A percentile compares a stretch with the other conserved stretches of the same genome.
These are phyloP conservation scores for Drosophila miranda DNA, from an alignment of 1,140 invertebrate genomes.

Conservation along the genomic window DNA sequence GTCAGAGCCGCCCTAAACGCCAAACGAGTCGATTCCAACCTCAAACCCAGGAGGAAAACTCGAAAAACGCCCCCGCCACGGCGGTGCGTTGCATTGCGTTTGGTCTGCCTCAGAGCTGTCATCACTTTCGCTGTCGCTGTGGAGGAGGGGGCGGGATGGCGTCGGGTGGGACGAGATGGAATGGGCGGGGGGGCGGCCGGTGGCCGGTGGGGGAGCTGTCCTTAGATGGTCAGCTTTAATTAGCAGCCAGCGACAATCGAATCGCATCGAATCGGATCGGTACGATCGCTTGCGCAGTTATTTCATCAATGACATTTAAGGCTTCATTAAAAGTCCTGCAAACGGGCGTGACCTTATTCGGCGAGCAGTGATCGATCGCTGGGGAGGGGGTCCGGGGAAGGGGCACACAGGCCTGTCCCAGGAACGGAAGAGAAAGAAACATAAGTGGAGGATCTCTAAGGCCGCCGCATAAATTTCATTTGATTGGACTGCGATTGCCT, in stretches of 20 bases:
- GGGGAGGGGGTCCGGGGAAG: neutral
- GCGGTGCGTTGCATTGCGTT: too few relatives aligned
- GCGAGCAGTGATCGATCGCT: conserved; percentile 10
- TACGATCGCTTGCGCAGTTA: conserved; percentile 55
- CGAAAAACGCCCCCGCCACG: too few relatives aligned
- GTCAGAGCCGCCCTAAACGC: conserved; percentile 13
- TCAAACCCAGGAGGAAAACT: too few relatives aligned
- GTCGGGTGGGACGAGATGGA: too few relatives aligned
- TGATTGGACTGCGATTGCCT: conserved; percentile 47
- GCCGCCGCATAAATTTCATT: conserved; percentile 73
- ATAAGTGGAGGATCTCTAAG: conserved; percentile 54
- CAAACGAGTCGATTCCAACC: neutral
- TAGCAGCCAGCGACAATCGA: conserved; percentile 53
- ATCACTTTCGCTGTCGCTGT: conserved; percentile 65
- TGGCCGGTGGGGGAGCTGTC: conserved; percentile 11
- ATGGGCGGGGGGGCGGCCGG: neutral
- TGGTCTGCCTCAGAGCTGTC: conserved; percentile 5
- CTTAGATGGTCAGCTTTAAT: conserved; percentile 73
- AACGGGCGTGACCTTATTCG: conserved; percentile 74
- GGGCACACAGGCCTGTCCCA: neutral
- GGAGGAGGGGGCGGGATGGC: neutral
- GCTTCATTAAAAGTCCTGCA: conserved; percentile 80
- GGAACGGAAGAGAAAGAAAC: conserved; percentile 27
- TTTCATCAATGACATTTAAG: conserved; percentile 81
- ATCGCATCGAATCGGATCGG: conserved; percentile 13